These are phyloP conservation scores for Gallinago solitaria DNA, from an alignment of 2,797 vertebrate species.

Conservation along the genomic window DNA sequence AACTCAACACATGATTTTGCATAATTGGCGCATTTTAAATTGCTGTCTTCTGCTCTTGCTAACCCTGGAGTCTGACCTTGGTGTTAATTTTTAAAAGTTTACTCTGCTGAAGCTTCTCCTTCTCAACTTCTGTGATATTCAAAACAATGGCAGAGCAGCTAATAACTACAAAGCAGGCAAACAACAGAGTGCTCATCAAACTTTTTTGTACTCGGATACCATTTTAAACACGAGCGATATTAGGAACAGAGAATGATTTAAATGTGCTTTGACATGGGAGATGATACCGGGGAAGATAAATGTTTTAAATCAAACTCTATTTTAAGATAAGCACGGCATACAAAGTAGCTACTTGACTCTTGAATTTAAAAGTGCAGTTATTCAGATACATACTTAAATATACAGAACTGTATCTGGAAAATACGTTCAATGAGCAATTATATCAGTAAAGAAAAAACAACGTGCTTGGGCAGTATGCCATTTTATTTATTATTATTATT, in stretches of 20 bases:
- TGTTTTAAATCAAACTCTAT: constrained; percentile 61
- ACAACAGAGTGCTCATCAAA: neutral
- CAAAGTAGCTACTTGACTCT: constrained; percentile 61
- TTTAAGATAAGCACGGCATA: constrained; percentile 52
- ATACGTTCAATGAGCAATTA: neutral
- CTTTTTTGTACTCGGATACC: neutral
- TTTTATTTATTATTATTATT: constrained; percentile 1
- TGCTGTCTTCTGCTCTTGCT: constrained; percentile 12
- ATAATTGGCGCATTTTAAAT: constrained; percentile 27
- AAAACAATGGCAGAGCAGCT: neutral
- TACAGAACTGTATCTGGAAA: constrained; percentile 2
- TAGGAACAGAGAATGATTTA: constrained; percentile 42
- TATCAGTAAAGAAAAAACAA: constrained; percentile 2
- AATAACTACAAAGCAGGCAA: constrained; percentile 7
- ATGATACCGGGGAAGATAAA: constrained; percentile 38
- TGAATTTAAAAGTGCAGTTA: constrained; percentile 46
- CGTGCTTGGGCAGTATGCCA: neutral
- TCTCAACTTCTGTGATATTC: neutral
- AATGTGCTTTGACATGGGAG: constrained; percentile 45
- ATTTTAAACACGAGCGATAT: neutral
- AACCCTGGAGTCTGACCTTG: neutral
- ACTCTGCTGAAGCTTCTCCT: constrained; percentile 12
- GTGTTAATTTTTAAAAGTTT: constrained; percentile 62
- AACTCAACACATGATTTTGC: constrained; percentile 46
- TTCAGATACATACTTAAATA: constrained; percentile 16